These are phyloP conservation scores for Salpingus planirostris DNA, from an alignment of 2,888 invertebrate genomes.

Conservation along the genomic window DNA sequence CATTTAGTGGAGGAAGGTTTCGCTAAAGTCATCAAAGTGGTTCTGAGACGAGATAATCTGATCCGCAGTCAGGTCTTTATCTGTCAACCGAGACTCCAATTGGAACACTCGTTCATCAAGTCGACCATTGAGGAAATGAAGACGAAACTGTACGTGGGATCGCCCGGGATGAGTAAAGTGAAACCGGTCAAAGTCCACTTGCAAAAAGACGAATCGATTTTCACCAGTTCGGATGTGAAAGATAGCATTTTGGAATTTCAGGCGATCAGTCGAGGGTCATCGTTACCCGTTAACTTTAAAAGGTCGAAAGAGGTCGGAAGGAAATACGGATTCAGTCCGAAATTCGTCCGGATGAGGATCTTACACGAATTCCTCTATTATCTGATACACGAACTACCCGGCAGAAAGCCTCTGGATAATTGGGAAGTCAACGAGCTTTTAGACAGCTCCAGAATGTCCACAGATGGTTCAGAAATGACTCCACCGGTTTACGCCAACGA, in stretches of 20 bases:
- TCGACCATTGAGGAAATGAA: constrained; percentile 55
- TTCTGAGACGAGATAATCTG: constrained; percentile 40
- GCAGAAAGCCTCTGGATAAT: constrained; percentile 19
- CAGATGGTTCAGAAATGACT: constrained; percentile 37
- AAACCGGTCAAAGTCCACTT: no score
- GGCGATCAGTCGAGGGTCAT: constrained; percentile 5
- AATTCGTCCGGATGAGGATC: constrained; percentile 56
- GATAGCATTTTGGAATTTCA: constrained; percentile 23
- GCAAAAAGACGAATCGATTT: constrained; percentile 18
- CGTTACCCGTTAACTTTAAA: constrained; percentile 2
- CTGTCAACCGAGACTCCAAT: constrained; percentile 44
- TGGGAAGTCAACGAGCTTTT: constrained; percentile 33
- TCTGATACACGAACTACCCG: constrained; percentile 47
- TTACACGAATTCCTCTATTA: constrained; percentile 64
- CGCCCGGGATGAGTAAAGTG: constrained; percentile 14
- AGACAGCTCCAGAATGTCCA: constrained; percentile 16
- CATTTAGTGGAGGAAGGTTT: constrained; percentile 50
- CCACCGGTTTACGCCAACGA: constrained; percentile 44
- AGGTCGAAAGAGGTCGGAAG: constrained; percentile 32
- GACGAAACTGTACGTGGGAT: constrained; percentile 43
- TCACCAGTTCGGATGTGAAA: constrained; percentile 18
- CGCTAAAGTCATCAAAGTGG: constrained; percentile 47
- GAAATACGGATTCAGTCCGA: constrained; percentile 50
- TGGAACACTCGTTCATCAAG: constrained; percentile 45
- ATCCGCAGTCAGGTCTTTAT: constrained; percentile 45